These are phyloP conservation scores for Zeuzera pyrina DNA, from an alignment of 2,888 invertebrate genomes.

Conservation along the genomic window DNA sequence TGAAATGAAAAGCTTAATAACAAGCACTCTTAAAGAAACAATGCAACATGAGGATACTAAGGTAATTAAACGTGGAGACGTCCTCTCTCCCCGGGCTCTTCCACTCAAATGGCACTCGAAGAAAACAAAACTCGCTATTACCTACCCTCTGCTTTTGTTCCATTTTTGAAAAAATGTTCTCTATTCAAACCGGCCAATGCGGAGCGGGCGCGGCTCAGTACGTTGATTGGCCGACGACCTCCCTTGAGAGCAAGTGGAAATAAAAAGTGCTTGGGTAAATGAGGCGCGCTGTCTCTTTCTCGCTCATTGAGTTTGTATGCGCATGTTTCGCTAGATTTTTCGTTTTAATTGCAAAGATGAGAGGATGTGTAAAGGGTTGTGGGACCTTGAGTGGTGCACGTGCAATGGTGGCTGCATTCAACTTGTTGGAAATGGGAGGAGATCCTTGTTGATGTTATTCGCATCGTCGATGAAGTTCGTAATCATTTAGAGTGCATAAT, in stretches of 20 bases:
- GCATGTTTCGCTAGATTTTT: constrained; percentile 52
- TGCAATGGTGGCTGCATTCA: constrained; percentile 57
- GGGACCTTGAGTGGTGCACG: constrained; percentile 69
- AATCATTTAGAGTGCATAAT: constrained; percentile 1
- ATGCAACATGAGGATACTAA: constrained; percentile 35
- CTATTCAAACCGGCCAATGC: constrained; percentile 70
- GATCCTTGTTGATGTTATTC: constrained; percentile 47
- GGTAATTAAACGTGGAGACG: constrained; percentile 60
- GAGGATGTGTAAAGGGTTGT: constrained; percentile 68
- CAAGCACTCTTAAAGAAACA: constrained; percentile 44
- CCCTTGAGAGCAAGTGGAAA: constrained; percentile 61
- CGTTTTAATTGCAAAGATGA: constrained; percentile 70
- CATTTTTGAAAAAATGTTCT: constrained; percentile 59
- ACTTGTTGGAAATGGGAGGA: constrained; percentile 53
- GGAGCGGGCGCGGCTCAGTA: constrained; percentile 55
- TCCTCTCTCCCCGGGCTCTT: constrained; percentile 46
- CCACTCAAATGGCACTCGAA: constrained; percentile 65
- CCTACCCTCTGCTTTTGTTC: constrained; percentile 68
- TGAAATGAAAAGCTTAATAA: constrained; percentile 45
- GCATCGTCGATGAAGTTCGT: constrained; percentile 29
- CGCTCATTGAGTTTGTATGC: constrained; percentile 29
- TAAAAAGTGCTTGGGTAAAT: constrained; percentile 69
- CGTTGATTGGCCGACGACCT: constrained; percentile 72
- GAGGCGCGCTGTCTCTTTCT: constrained; percentile 55
- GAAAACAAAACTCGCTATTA: constrained; percentile 69